Conservation (phyloP, 2,888 invertebrate species). For the Hyles lineata region DNA sequence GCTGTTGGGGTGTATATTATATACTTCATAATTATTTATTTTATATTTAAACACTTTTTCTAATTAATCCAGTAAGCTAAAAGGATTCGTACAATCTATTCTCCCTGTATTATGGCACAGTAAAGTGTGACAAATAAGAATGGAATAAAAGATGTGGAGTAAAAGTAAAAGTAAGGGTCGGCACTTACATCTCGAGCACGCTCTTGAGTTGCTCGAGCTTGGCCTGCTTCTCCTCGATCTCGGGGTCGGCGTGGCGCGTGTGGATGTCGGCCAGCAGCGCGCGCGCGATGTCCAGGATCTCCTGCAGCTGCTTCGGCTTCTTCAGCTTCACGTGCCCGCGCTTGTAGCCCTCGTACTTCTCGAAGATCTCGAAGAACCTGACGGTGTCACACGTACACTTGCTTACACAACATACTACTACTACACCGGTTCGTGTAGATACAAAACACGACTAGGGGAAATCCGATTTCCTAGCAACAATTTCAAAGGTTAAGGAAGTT, state of each 20-base stretch:
- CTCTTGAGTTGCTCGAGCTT: constrained; percentile 98
- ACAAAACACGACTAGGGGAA: too few relatives aligned
- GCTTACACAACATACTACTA: too few relatives aligned
- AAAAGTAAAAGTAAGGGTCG: neutral
- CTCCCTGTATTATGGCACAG: too few relatives aligned
- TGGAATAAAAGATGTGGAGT: neutral
- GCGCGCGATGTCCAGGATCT: constrained; percentile 98
- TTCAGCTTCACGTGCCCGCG: constrained; percentile 99
- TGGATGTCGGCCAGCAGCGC: constrained; percentile 95
- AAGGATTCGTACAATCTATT: too few relatives aligned
- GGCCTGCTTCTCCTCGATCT: constrained; percentile 98
- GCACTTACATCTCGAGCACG: constrained; percentile 98
- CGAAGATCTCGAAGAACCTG: constrained; percentile 99
- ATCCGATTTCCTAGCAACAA: too few relatives aligned
- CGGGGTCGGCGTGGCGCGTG: constrained; percentile 93
- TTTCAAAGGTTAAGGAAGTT: too few relatives aligned
- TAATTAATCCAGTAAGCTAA: too few relatives aligned
- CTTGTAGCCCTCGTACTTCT: constrained; percentile 97
- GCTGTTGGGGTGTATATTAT: too few relatives aligned
- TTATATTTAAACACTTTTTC: too few relatives aligned
- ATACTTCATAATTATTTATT: too few relatives aligned
- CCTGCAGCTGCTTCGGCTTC: constrained; percentile 97
- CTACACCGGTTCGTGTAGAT: too few relatives aligned
- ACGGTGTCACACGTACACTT: constrained; percentile 29
- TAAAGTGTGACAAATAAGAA: too few relatives aligned